These are phyloP conservation scores for Mycalesis mineus DNA, from an alignment of 2,888 invertebrate species.

Conservation along the genomic window DNA sequence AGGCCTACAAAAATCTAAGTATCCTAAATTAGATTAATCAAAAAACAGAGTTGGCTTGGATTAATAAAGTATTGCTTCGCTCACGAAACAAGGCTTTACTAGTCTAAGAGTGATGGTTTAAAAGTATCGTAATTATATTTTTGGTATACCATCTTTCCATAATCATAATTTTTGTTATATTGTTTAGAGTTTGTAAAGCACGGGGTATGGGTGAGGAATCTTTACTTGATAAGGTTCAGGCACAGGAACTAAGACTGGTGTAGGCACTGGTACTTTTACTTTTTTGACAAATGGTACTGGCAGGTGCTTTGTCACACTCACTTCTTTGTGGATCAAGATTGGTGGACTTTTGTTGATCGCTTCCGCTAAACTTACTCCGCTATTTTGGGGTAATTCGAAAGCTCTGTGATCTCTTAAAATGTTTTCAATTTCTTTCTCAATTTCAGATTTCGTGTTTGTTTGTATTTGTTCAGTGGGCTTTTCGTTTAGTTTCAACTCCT, in stretches of 20 bases:
- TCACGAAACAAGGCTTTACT: no score
- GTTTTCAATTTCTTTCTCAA: constrained; percentile 41
- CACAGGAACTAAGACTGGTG: constrained; percentile 45
- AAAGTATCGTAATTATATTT: neutral
- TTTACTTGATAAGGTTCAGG: constrained; percentile 42
- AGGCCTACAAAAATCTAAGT: neutral
- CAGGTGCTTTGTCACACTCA: constrained; percentile 36
- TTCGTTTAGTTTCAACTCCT: constrained; percentile 14
- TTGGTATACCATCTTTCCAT: neutral
- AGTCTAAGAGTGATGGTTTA: no score
- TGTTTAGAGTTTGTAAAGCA: constrained; percentile 40
- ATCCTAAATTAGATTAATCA: neutral
- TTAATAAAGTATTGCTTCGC: no score
- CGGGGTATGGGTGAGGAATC: constrained; percentile 41
- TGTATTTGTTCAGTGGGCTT: constrained; percentile 39
- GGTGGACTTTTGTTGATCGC: constrained; percentile 42
- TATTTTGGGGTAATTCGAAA: constrained; percentile 1
- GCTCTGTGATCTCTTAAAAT: constrained; percentile 8
- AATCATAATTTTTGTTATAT: constrained; percentile 31
- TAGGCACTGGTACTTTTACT: constrained; percentile 36
- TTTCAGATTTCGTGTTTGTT: constrained; percentile 31
- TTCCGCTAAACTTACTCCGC: constrained; percentile 42
- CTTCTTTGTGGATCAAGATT: constrained; percentile 39
- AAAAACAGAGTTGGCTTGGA: no score
- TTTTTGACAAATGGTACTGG: constrained; percentile 38